These are phyloP conservation scores for Schizopygopsis malacanthus DNA, from an alignment of 2,797 vertebrate genomes.

Conservation along the genomic window DNA sequence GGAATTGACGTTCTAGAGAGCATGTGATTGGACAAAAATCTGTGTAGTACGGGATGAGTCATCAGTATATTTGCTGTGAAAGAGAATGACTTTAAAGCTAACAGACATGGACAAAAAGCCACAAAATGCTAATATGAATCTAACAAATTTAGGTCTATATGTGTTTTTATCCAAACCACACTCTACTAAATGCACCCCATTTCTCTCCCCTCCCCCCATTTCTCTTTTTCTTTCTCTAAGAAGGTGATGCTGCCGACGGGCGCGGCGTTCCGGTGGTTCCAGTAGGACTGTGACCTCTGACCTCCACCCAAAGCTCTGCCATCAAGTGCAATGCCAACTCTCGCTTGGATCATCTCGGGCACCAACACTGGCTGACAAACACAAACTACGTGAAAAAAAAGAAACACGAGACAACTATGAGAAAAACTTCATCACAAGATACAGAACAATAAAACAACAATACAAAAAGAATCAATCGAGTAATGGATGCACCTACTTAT, in stretches of 20 bases:
- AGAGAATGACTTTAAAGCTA: background rate
- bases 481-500: constrained; percentile 94
- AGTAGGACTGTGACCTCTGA: constrained; percentile 84
- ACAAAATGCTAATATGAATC: constrained; percentile 13
- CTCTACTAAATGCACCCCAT: constrained; percentile 34
- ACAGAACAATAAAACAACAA: constrained; percentile 59
- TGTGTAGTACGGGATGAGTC: background rate
- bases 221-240: constrained; percentile 84
- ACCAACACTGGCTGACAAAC: constrained; percentile 88
- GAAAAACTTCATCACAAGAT: constrained; percentile 55
- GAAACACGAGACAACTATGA: constrained; percentile 53
- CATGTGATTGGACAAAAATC: constrained; percentile 9
- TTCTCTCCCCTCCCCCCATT: constrained; percentile 48
- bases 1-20: background rate
- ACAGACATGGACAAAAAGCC: background rate
- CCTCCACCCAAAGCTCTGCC: constrained; percentile 85
- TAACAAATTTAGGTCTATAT: background rate
- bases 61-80: background rate
- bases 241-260: constrained; percentile 99
- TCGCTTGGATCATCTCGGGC: constrained; percentile 93
- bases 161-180: background rate
- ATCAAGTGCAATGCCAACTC: constrained; percentile 99
- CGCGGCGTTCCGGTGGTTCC: constrained; percentile 99
- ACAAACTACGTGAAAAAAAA: constrained; percentile 64
- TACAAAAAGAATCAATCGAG: constrained; percentile 73